Evolutionary conservation across 2,888 invertebrate species (phyloP).

Genomic region (Leptopilina syphax): DNA sequence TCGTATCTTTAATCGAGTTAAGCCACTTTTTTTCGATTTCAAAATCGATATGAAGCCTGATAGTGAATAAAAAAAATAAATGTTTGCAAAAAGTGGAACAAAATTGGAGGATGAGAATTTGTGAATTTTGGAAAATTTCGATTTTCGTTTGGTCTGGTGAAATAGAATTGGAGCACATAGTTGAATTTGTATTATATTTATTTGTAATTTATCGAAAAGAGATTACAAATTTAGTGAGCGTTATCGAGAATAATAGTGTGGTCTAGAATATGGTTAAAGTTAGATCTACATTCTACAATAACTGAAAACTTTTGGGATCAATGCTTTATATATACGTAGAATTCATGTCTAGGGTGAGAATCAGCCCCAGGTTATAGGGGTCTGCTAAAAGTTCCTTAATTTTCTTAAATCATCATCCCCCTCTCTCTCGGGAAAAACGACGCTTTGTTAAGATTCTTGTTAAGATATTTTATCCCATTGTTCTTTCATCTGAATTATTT

Average conservation of each 20-base stretch:
- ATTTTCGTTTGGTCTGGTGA: no score
- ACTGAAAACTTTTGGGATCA: constrained; percentile 15
- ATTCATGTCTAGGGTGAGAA: constrained; percentile 9
- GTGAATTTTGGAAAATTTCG: no score
- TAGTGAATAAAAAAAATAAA: no score
- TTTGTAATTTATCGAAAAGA: background rate
- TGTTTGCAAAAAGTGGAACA: no score
- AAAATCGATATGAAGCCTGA: no score
- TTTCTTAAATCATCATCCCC: constrained; percentile 7
- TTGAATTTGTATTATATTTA: background rate
- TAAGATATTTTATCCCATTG: background rate
- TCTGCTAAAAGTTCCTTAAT: constrained; percentile 14
- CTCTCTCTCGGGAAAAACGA: background rate
- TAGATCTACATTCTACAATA: background rate
- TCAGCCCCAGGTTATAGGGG: constrained; percentile 19
- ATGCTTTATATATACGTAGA: background rate
- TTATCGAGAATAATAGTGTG: no score
- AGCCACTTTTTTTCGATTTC: no score
- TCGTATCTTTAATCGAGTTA: no score
- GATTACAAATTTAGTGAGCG: no score
- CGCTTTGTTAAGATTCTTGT: background rate
- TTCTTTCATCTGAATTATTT: background rate
- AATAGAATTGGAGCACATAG: background rate
- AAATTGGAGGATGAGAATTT: no score
- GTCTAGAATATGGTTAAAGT: background rate